Evolutionary conservation across 1,140 invertebrate genomes (phyloP), one percentile per base, ranked within the genome.

Genomic region (Probaryconus sp.): DNA sequence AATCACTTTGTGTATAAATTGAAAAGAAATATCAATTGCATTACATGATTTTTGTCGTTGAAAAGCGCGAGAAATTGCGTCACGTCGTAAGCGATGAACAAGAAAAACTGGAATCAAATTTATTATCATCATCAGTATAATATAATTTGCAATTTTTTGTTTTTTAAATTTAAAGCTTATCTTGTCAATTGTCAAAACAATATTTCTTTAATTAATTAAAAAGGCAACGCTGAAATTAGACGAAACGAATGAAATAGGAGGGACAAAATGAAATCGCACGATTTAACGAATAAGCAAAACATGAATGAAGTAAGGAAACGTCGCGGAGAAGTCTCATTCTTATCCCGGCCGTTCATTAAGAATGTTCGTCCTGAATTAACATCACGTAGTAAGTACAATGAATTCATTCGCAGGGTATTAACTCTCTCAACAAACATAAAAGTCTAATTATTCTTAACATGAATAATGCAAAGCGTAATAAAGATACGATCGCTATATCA

Each of bases 1-100:
- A 45, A 56, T 56, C 31, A 56, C 28, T 70, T 48, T 63, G 48
- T 55, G 20, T 70, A 53, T 61, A 70, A 61, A 56, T 60, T 53
- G 28, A 69, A n/a, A n/a, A 69, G 13, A 60, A 60, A 53, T 53
- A 69, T 68, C 33, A 68, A 68, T 68, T 50, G 11, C 26, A 28
- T 58, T 55, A 55, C 17, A 20, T 47, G 16, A 35, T 65, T 55
- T 55, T 16, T 7, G 18, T 3, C 33, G 28, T 26, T 38, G 26
- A 50, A 64, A 61, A 38, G 14, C 17, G 33, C 7, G 10, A 42
- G 42, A 55, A 55, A 55, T 55, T 26, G 21, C 14, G 20, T 26
- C 28, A 14, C 33, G 17, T 40, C 14, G 17, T 17, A 10, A 40
- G 7, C 2, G 2, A 20, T 9, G 14, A 13, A 9, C 26, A 38